Evolutionary conservation across 2,113 vertebrate genomes (phyloP), one percentile per base, ranked within the genome.

Genomic region (Narcine bancroftii): DNA sequence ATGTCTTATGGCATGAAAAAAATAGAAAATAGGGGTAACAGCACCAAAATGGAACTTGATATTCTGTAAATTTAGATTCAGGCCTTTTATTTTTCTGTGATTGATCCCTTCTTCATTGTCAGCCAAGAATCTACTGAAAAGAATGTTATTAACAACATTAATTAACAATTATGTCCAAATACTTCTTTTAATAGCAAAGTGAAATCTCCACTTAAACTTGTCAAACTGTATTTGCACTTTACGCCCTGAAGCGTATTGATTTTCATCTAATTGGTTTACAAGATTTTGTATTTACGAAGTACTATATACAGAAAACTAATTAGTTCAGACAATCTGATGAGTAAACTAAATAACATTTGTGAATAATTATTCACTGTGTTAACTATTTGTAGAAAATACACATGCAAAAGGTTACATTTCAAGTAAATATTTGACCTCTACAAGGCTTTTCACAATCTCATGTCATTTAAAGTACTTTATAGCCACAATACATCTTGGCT

Each of bases 181-280:
- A 24, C 19, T 36, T 45, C 36, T 89, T 89, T 36, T 29, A 89
- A 89, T 69, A 45, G 63, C 45, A 63, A 89, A 89, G 21, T 69
- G 39, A 89, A 89, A 66, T 89, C 63, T 69, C 65, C 39, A 91
- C 39, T 91, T 91, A 47, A 91, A 69, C 42, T 26, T 42, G 39
- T 91, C 63, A 42, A 29, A 69, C 36, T 66, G 24, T 6, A 66
- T 91, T 91, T 69, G 24, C 39, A 65, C 24, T 69, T 45, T 26
- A 33, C 69, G 36, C 65, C 63, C 65, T 33, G 60, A 69, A 15
- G 65, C n/a, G 33, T 45, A 69, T 45, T 91, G 89, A 89, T 89
- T 66, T 89, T 89, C 63, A 29, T 89, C 87, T 45, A 69, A 89
- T 45, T 45, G 63, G 36, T 89, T 89, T 89, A 66, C 36, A 45